Base-by-base conservation (phyloP, 2,797 vertebrate genomes). In the Lagorchestes hirsutus region DNA sequence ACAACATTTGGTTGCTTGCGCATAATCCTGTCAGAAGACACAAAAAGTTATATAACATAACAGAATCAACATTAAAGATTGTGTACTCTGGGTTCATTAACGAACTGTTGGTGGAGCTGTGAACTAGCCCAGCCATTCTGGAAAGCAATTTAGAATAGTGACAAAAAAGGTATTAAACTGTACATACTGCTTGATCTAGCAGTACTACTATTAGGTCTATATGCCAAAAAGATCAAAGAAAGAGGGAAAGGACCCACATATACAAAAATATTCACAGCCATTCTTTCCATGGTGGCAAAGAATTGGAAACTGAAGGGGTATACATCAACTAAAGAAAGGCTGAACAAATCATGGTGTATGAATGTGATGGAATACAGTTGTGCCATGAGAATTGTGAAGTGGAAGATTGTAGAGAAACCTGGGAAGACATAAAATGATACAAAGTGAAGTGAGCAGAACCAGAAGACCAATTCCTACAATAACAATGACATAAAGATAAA, bases 1-100 rank as follows among this genome's bases (percentile, higher is more conserved):
- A 99, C 99, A 1, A 99, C 98, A 0, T 98, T 98, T 0, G 99
- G 99, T 98, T 99, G 99, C 96, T 99, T 99, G 2, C 99, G 98
- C 99, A 99, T 99, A 31, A 99, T 99, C 98, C 99, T 99, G 98
- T 2, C 46, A 91, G 0, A 27, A 0, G 0, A 54, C 22, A 0
- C 56, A 27, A 55, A 40, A 16, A 5, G 50, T 27, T 0, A 58
- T 0, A 54, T 46, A 40, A 40, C 67, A 82, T 87, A 46, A 87
- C 24, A 46, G 40, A 50, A 87, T 46, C 74, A 87, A 87, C 74
- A 22, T 50, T 50, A 50, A 87, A 27, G 40, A 87, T 87, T 4
- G 50, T 50, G 22, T 46, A 87, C 24, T 50, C 40, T 27, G 18
- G 11, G 67, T 82, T 40, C 8, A 82, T 1, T 46, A 87, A 87